Evolutionary conservation across 2,888 invertebrate genomes (phyloP), one percentile per base, ranked within the genome.

Genomic region (Eucriotettix oculatus): DNA sequence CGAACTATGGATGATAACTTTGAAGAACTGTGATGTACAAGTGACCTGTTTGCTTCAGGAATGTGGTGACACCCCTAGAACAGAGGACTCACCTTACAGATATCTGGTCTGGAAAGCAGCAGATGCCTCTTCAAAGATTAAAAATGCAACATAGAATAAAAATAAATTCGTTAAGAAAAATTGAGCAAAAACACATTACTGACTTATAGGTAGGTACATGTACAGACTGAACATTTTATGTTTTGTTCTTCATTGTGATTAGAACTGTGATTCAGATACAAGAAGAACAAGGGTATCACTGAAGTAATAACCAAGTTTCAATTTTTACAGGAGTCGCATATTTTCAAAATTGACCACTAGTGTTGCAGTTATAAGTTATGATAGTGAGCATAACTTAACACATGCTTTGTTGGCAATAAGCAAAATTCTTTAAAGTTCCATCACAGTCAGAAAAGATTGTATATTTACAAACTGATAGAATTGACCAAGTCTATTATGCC

Each of bases 1-100:
- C 54, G 56, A 63, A 29, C 52, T 63, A 12, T 54, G 57, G 3
- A n/a, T 62, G 58, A 14, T 44, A 14, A 44, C 10, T 5, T 14
- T n/a, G 12, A 48, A 12, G n/a, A 9, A 7, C 48, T 48, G 48
- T 48, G 48, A 48, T 48, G n/a, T 48, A n/a, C n/a, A n/a, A 48
- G 48, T 7, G 48, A 48, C 9, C 48, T 48, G 48, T 48, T 48
- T 48, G 48, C 9, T 48, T 48, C 48, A 48, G 48, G 48, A 48
- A 48, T 48, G 48, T 48, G 48, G 48, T 48, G 48, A 48, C 48
- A 7, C 5, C 48, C n/a, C 48, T 48, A 9, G 48, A 48, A 48
- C 3, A 7, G 29, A 29, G 7, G 48, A 29, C 7, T 29, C 29
- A 29, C 29, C 2, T 29, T 29, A 29, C 29, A 29, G 29, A 29